These are phyloP conservation scores for Clunio marinus DNA, from an alignment of 2,888 invertebrate genomes.

Conservation along the genomic window DNA sequence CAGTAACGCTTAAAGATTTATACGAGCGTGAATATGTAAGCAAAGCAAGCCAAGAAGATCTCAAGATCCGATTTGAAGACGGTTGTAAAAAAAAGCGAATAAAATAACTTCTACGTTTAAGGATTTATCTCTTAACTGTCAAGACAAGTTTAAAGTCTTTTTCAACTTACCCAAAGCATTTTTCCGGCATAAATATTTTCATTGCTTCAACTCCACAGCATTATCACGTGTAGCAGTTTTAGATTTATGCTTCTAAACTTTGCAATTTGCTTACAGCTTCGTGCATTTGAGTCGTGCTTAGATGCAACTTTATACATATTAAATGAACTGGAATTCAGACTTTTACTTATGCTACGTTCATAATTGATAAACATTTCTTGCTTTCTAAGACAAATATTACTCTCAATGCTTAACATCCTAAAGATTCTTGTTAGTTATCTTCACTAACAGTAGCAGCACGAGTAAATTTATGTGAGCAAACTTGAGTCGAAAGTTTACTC, in stretches of 20 bases:
- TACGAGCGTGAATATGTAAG: background rate
- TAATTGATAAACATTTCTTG: background rate
- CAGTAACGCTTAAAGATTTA: conserved; percentile 18
- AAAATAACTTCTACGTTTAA: background rate
- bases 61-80: too few relatives aligned
- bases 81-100: conserved; percentile 3
- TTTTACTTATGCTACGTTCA: background rate
- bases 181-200: conserved; percentile 10
- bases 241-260: conserved; percentile 3
- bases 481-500: too few relatives aligned
- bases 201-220: background rate
- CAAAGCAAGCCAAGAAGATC: background rate
- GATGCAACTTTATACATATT: conserved; percentile 5
- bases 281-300: background rate
- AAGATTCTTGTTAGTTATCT: too few relatives aligned
- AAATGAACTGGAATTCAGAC: background rate
- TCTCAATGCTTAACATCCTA: too few relatives aligned
- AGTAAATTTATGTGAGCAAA: too few relatives aligned
- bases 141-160: background rate
- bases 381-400: too few relatives aligned
- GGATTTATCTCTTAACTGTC: conserved; percentile 1
- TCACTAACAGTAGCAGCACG: too few relatives aligned
- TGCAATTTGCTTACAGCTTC: background rate
- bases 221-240: background rate
- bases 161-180: background rate